Base-by-base conservation (phyloP, 2,888 invertebrate species). In the Fragum sueziense region DNA sequence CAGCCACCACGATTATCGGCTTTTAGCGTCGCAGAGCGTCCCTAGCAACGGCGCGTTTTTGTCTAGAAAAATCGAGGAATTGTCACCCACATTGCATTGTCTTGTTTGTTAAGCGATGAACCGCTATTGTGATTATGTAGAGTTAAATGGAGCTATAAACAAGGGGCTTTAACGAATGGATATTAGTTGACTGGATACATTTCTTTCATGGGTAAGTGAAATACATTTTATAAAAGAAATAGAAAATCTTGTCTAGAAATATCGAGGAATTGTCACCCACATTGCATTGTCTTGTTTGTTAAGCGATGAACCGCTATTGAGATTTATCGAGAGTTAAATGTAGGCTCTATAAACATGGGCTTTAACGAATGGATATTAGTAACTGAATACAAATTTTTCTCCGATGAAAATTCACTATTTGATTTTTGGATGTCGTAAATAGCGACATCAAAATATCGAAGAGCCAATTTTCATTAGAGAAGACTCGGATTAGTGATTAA, bases 181-280 rank as follows among this genome's bases (percentile, higher is more conserved):
- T n/a, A n/a, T n/a, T n/a, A n/a, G n/a, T n/a, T n/a, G n/a, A n/a
- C n/a, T n/a, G n/a, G n/a, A n/a, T n/a, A n/a, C n/a, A n/a, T n/a
- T n/a, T n/a, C n/a, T n/a, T n/a, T n/a, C n/a, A n/a, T n/a, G n/a
- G n/a, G n/a, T n/a, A n/a, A n/a, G n/a, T n/a, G n/a, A n/a, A n/a
- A n/a, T n/a, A n/a, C n/a, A n/a, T n/a, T n/a, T n/a, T n/a, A n/a
- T n/a, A n/a, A n/a, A n/a, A n/a, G n/a, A n/a, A n/a, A n/a, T n/a
- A n/a, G n/a, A n/a, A n/a, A n/a, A n/a, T 57, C n/a, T 47, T 47
- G 29, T 27, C 1, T 22, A 29, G 57, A n/a, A 57, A 57, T 57
- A 57, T 57, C 57, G 57, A 29, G 29, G 57, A 57, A 57, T 57
- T 29, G 57, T 57, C 57, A 57, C 6, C 25, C 25, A 57, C 57